Evolutionary conservation across 2,113 vertebrate species (phyloP).

Genomic region (Gracilinanus agilis): DNA sequence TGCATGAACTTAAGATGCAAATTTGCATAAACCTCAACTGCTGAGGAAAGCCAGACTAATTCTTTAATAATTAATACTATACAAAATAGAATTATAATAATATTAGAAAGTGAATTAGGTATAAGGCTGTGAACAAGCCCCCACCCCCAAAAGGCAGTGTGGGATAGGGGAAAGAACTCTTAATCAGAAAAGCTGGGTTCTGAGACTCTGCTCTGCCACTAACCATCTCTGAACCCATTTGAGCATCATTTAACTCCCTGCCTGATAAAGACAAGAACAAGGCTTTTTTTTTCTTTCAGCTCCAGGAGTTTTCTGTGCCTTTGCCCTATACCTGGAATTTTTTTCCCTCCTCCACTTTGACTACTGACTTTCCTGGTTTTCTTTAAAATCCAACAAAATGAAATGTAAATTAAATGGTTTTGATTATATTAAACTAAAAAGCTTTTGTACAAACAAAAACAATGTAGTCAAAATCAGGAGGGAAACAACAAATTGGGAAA

Average conservation of each 20-base stretch:
- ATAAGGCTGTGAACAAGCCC: neutral
- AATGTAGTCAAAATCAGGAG: too few species aligned
- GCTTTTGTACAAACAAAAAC: too few species aligned
- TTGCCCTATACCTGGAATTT: neutral
- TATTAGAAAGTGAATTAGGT: slow-evolving; percentile 26
- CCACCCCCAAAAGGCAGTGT: neutral
- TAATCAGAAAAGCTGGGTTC: neutral
- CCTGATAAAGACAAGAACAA: neutral
- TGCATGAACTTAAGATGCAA: slow-evolving; percentile 52
- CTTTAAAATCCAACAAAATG: neutral
- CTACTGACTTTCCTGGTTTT: neutral
- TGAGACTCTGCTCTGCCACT: neutral
- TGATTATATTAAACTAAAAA: too few species aligned
- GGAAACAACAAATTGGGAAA: too few species aligned
- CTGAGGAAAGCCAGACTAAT: slow-evolving; percentile 21
- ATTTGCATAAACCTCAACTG: slow-evolving; percentile 22
- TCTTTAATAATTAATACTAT: slow-evolving; percentile 46
- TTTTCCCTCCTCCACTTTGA: neutral
- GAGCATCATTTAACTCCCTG: neutral
- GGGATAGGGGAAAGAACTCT: neutral
- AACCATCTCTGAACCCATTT: neutral
- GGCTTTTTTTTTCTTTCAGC: neutral
- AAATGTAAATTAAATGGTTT: too few species aligned
- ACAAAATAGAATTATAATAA: slow-evolving; percentile 53
- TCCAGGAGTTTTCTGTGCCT: neutral